These are phyloP conservation scores for Tipula unca DNA, from an alignment of 2,888 invertebrate species.

Conservation along the genomic window DNA sequence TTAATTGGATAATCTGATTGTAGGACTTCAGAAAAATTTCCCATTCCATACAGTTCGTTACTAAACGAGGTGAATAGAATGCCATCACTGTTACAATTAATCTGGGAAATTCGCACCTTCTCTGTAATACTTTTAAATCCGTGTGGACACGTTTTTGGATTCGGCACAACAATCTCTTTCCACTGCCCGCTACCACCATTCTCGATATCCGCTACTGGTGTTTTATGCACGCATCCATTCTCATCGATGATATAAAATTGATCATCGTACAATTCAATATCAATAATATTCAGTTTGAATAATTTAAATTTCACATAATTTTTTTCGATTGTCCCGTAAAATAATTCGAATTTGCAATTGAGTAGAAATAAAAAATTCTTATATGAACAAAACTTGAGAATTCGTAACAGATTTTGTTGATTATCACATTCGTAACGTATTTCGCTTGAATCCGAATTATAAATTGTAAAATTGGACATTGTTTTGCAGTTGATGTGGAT, in stretches of 20 bases:
- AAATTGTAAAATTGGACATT: slow-evolving; percentile 20
- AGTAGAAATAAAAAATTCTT: slow-evolving; percentile 24
- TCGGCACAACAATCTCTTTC: slow-evolving; percentile 23
- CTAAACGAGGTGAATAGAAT: slow-evolving; percentile 34
- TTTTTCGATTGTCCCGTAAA: slow-evolving; percentile 22
- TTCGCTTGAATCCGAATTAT: not conserved
- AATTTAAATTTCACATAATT: slow-evolving; percentile 21
- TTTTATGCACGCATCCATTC: slow-evolving; percentile 25
- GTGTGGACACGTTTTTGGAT: not conserved
- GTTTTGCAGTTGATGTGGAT: not conserved
- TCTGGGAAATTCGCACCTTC: slow-evolving; percentile 23
- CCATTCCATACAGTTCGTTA: slow-evolving; percentile 36
- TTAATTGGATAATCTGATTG: slow-evolving; percentile 50
- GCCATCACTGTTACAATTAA: slow-evolving; percentile 37
- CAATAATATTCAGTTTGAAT: slow-evolving; percentile 23
- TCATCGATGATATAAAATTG: slow-evolving; percentile 26
- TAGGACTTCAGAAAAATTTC: slow-evolving; percentile 37
- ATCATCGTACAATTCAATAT: slow-evolving; percentile 25
- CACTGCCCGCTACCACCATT: slow-evolving; percentile 18
- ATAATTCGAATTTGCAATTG: slow-evolving; percentile 24
- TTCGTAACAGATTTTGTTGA: not conserved
- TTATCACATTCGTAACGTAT: slow-evolving; percentile 2
- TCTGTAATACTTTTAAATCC: not conserved
- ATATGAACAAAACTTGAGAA: slow-evolving; percentile 23
- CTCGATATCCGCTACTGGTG: not conserved